These are phyloP conservation scores for Tiliqua scincoides DNA, from an alignment of 2,113 vertebrate species.

Conservation along the genomic window DNA sequence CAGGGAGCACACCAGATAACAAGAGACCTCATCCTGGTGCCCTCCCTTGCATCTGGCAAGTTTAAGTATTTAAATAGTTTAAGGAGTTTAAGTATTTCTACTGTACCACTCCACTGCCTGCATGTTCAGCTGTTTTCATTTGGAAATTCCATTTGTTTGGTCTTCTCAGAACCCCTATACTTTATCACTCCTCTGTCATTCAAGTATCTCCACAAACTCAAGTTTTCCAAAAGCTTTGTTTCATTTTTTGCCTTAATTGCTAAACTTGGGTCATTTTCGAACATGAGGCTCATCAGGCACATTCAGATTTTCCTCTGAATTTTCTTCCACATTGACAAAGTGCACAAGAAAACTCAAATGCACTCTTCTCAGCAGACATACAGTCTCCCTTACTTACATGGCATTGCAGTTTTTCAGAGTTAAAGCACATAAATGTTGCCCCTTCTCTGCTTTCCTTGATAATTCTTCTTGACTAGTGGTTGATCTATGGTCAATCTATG, in stretches of 20 bases:
- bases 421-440: too few species aligned
- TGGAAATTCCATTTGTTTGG: background rate
- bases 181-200: background rate
- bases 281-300: background rate
- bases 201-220: background rate
- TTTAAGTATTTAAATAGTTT: too few species aligned
- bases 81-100: background rate
- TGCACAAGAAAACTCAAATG: background rate
- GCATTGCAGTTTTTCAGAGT: too few species aligned
- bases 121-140: background rate
- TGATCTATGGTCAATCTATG: too few species aligned
- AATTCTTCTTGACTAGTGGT: background rate
- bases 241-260: background rate
- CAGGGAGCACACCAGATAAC: too few species aligned
- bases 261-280: background rate
- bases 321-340: background rate
- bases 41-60: too few species aligned
- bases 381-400: too few species aligned
- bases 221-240: background rate
- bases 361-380: too few species aligned
- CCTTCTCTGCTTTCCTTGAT: too few species aligned
- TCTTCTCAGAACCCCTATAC: background rate
- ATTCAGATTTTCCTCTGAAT: background rate
- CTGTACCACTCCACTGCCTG: background rate
- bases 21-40: too few species aligned